Conservation (phyloP, 2,113 vertebrate species). For the Spizaetus ornatus region DNA sequence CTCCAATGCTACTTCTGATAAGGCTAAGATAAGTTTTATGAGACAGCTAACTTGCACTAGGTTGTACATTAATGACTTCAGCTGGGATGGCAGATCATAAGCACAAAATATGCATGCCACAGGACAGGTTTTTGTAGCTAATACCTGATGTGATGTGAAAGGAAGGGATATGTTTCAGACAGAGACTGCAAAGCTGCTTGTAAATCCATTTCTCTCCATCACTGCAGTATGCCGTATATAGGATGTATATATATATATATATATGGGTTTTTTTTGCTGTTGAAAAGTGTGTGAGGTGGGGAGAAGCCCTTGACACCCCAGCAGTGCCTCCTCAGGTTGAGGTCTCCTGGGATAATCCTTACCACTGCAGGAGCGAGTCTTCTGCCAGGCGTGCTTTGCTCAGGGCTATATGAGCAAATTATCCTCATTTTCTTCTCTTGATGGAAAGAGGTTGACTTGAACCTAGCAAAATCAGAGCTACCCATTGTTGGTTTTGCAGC, state of each 20-base stretch:
- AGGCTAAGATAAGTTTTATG: not conserved
- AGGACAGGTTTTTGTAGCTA: not conserved
- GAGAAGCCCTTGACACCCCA: not conserved
- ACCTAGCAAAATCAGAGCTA: not conserved
- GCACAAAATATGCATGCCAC: not conserved
- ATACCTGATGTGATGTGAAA: not conserved
- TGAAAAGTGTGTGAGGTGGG: not conserved
- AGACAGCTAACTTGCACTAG: not conserved
- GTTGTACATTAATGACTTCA: not conserved
- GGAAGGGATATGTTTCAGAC: not conserved
- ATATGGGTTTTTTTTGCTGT: not conserved
- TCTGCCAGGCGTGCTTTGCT: not conserved
- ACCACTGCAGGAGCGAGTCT: accelerated
- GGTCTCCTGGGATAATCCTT: not conserved
- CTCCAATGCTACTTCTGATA: not conserved
- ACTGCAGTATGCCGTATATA: accelerated
- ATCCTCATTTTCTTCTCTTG: not conserved
- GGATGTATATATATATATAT: not conserved
- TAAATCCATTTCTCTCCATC: not conserved
- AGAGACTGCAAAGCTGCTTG: not conserved
- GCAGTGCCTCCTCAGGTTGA: not conserved
- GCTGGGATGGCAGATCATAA: not conserved
- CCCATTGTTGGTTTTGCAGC: not conserved
- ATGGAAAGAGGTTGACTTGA: not conserved
- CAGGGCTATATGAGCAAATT: not conserved